Evolutionary conservation across 2,113 vertebrate genomes (phyloP).

Genomic region (Procavia capensis): DNA sequence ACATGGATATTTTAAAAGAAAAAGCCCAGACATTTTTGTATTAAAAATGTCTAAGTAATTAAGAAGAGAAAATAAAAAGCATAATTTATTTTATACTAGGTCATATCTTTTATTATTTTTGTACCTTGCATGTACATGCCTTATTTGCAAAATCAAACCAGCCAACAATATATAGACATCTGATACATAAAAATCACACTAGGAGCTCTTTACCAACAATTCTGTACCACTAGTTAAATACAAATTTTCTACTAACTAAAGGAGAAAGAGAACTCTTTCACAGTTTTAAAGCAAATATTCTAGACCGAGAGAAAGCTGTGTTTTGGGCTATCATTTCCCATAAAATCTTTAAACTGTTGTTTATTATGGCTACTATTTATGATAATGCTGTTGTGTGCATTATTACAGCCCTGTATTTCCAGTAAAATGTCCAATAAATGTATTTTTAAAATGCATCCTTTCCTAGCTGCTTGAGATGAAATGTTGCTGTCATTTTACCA

Average conservation of each 20-base stretch:
- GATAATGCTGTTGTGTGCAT: conserved; percentile 73
- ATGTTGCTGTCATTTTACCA: conserved; percentile 72
- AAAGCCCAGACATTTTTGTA: background rate
- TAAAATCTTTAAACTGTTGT: conserved; percentile 70
- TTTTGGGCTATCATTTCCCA: conserved; percentile 54
- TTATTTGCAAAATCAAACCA: conserved; percentile 18
- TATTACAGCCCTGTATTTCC: conserved; percentile 70
- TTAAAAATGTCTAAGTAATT: background rate
- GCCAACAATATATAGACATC: background rate
- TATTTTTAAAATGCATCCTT: conserved; percentile 76
- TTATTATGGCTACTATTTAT: conserved; percentile 75
- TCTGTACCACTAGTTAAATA: conserved; percentile 26
- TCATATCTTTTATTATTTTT: background rate
- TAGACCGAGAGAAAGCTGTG: background rate
- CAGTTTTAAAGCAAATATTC: conserved; percentile 31
- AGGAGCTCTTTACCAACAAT: background rate
- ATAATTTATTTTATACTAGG: background rate
- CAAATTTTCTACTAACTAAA: conserved; percentile 37
- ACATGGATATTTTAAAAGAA: background rate
- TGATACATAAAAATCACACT: background rate
- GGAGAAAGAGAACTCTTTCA: background rate
- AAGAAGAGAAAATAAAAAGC: background rate
- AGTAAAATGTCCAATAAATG: conserved; percentile 76
- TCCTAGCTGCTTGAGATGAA: conserved; percentile 78
- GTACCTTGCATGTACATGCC: background rate